Base-by-base conservation (phyloP, 1,140 invertebrate genomes). In the Polypedilum vanderplanki region DNA sequence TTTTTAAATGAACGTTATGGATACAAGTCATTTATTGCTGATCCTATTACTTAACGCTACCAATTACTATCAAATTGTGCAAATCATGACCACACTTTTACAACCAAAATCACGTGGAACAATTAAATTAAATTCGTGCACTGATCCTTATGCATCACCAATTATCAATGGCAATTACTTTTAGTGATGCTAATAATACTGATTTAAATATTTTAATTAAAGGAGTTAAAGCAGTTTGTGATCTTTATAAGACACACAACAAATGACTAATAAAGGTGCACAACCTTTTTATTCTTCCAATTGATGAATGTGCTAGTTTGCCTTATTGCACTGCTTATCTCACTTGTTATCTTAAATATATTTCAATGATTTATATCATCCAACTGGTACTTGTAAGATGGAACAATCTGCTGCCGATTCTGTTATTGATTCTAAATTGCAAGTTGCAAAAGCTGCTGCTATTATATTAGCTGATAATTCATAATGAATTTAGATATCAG, bases 371-470 rank as follows among this genome's bases (percentile, higher is more conserved):
- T 1, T 57, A n/a, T 57, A 12, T 8, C 93, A 95, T 86, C 92
- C 92, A 0, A 87, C 89, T 0, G 90, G 93, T 0, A 95, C 93
- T 0, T 92, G 90, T 77, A 94, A 93, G 81, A 96, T 95, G 94
- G 94, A 94, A 4, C 90, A 91, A 0, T 87, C 89, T 0, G 22
- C 77, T 0, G 80, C 78, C 1, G 92, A 94, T 81, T 79, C 92
- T 0, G 92, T 95, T 0, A 92, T 95, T 0, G 88, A 92, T 81
- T 85, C 88, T 0, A 80, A 90, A 74, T 81, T 96, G 1, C 86
- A 83, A 79, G 89, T 95, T 0, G 94, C 97, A 81, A 94, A 93
- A 80, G 91, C 87, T 0, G 88, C 93, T 0, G 91, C 94, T 80
- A 85, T 95, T 79, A 92, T 96, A 40, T 90, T 89, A 78, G 81